phyloP scores from a whole-genome alignment of 2,113 vertebrate species.

The Zosterops borbonicus region DNA sequence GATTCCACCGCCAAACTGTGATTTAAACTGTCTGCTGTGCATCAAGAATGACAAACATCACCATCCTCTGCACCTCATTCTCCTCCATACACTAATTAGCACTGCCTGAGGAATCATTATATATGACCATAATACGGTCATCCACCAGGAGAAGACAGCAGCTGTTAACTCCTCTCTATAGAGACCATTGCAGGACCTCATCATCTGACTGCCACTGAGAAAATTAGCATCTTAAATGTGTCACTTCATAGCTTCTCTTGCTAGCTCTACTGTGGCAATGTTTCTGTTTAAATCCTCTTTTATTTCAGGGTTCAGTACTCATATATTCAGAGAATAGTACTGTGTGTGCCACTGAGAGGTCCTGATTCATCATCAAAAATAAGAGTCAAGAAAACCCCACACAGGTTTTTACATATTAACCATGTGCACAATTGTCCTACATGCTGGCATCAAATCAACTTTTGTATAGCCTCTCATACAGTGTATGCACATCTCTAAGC shows the following conservation, averaged over 20 bases:
- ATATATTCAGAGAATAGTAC: background rate
- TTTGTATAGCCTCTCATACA: background rate
- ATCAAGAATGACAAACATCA: background rate
- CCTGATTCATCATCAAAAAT: background rate
- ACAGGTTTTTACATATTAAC: background rate
- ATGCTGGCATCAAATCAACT: background rate
- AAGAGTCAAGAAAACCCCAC: background rate
- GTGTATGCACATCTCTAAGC: background rate
- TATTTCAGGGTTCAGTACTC: background rate
- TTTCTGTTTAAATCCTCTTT: background rate
- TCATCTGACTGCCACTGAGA: background rate
- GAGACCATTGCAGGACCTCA: background rate
- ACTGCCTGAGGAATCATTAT: background rate
- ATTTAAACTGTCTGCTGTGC: background rate
- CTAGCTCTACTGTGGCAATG: background rate
- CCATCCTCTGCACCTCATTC: background rate
- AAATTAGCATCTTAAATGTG: conserved; percentile 3
- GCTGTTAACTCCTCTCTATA: conserved; percentile 1
- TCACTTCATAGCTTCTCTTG: background rate
- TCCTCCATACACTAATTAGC: background rate
- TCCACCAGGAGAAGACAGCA: conserved; percentile 8
- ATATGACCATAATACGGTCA: background rate
- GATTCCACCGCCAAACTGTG: background rate
- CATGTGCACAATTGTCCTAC: background rate
- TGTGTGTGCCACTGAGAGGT: background rate